Evolutionary conservation across 2,888 invertebrate genomes (phyloP).

Genomic region (Ptychoptera albimana): DNA sequence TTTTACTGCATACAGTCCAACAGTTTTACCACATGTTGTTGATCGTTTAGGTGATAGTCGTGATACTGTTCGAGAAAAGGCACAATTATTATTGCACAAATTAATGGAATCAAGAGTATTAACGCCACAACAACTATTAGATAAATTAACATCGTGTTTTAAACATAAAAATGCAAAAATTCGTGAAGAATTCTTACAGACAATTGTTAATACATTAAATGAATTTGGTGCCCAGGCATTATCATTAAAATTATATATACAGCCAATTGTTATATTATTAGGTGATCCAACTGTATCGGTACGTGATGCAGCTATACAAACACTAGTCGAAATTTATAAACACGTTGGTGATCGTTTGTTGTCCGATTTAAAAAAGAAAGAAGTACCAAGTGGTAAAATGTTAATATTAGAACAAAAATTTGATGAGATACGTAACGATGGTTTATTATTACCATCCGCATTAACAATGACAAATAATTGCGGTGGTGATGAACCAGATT

Average conservation of each 20-base stretch:
- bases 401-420: slow-evolving; percentile 62
- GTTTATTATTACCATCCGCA: slow-evolving; percentile 63
- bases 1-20: slow-evolving; percentile 72
- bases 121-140: slow-evolving; percentile 51
- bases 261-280: slow-evolving; percentile 63
- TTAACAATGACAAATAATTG: slow-evolving; percentile 18
- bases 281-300: slow-evolving; percentile 79
- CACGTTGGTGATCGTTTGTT: slow-evolving; percentile 80
- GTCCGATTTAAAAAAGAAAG: slow-evolving; percentile 63
- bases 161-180: slow-evolving; percentile 87
- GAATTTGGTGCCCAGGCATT: slow-evolving; percentile 75
- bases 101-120: slow-evolving; percentile 56
- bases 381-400: slow-evolving; percentile 57
- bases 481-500: slow-evolving; percentile 31
- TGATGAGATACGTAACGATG: slow-evolving; percentile 69
- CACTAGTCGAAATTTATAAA: slow-evolving; percentile 78
- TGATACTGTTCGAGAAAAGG: slow-evolving; percentile 52
- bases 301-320: slow-evolving; percentile 70
- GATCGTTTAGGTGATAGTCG: slow-evolving; percentile 55
- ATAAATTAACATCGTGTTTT: slow-evolving; percentile 50
- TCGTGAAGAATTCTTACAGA: slow-evolving; percentile 71
- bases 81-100: slow-evolving; percentile 53
- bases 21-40: slow-evolving; percentile 65
- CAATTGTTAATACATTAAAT: slow-evolving; percentile 66
- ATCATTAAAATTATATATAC: slow-evolving; percentile 65